A percentile compares a stretch with the other conserved stretches of the same genome.
Conservation (phyloP, 2,888 invertebrate species). For the Netelia inedita region DNA sequence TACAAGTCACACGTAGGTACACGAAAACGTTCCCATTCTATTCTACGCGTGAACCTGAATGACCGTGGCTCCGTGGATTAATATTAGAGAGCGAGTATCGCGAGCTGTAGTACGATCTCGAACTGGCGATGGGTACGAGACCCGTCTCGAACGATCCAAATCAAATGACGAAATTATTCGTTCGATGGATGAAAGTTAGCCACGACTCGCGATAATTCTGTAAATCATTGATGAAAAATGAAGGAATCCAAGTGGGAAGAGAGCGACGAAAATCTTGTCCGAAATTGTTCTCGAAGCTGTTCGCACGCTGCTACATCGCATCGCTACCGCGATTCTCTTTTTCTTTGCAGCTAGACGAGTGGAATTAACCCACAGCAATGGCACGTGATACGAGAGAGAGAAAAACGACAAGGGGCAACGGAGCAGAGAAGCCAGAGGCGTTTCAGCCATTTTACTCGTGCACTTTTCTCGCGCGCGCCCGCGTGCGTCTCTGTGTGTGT, state of each 20-base stretch:
- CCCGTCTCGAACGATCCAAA: background rate
- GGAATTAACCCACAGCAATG: conserved; percentile 51
- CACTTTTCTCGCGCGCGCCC: background rate
- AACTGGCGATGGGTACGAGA: conserved; percentile 28
- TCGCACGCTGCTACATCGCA: conserved; percentile 15
- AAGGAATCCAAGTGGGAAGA: background rate
- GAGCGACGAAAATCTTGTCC: background rate
- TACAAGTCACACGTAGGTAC: conserved; percentile 5
- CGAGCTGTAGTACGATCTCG: conserved; percentile 26
- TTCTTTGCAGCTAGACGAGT: conserved; percentile 23
- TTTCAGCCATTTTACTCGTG: conserved; percentile 35
- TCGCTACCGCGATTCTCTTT: conserved; percentile 10
- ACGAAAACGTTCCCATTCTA: conserved; percentile 71
- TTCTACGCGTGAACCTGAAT: conserved; percentile 78
- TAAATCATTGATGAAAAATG: background rate
- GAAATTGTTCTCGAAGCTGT: conserved; percentile 21
- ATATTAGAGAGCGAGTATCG: conserved; percentile 74
- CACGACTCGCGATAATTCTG: background rate
- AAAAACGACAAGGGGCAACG: conserved; percentile 12
- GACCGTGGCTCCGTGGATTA: conserved; percentile 75
- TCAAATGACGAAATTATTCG: background rate
- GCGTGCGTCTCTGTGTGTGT: background rate
- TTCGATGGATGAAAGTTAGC: too few species aligned
- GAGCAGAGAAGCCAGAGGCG: conserved; percentile 17
- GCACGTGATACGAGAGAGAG: conserved; percentile 31